Evolutionary conservation across 2,797 vertebrate genomes (phyloP).

Genomic region (Enteromius radiatus): DNA sequence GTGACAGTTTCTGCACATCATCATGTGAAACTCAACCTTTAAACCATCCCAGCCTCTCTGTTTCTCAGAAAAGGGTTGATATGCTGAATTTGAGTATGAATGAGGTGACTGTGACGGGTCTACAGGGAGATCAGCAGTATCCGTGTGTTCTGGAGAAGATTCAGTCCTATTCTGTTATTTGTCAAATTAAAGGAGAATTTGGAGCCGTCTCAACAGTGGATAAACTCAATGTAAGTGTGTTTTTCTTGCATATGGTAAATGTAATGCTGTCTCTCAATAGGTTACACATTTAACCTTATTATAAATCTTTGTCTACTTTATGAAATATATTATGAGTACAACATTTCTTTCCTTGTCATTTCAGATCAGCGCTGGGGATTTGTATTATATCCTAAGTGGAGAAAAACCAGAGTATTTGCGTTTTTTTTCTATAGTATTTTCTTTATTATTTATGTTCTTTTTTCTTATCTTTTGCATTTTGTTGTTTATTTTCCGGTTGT

Average conservation of each 20-base stretch:
- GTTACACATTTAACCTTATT: not conserved
- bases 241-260: not conserved
- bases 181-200: conserved; percentile 58
- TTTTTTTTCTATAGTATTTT: not conserved
- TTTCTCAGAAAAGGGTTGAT: conserved; percentile 86
- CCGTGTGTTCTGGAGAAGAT: conserved; percentile 70
- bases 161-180: conserved; percentile 61
- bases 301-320: not conserved
- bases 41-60: not conserved
- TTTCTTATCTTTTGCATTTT: conserved; percentile 10
- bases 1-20: not conserved
- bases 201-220: not conserved
- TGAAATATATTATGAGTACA: not conserved
- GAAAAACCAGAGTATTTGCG: not conserved
- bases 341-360: not conserved
- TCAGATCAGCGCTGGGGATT: not conserved
- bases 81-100: conserved; percentile 75
- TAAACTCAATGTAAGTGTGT: conserved; percentile 62
- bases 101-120: conserved; percentile 81
- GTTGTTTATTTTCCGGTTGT: not conserved
- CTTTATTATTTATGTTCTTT: not conserved
- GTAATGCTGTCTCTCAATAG: not conserved
- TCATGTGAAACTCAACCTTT: not conserved
- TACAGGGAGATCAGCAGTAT: conserved; percentile 56
- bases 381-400: rapidly evolving